Evolutionary conservation across 2,888 invertebrate genomes (phyloP), one percentile per base, ranked within the genome.

Genomic region (Drosophila setosimentum): DNA sequence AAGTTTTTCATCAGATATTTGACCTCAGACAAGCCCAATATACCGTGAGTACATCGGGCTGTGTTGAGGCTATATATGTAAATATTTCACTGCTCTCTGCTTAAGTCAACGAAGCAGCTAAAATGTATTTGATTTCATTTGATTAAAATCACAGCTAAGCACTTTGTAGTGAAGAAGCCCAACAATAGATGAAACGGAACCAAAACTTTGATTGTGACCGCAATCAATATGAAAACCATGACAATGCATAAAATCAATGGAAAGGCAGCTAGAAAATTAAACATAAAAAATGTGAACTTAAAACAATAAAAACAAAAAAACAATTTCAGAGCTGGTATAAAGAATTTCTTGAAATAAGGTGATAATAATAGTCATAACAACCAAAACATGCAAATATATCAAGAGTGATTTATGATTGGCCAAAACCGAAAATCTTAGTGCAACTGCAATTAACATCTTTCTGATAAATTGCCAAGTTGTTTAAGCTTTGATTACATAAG

Each of bases 211-310:
- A n/a, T 40, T 24, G 29, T 8, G 27, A 57, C 40, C 40, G 29
- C 40, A 53, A 29, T 54, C 64, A 35, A 53, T 55, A 49, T 58
- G 32, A 57, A 60, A 61, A 50, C 49, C 54, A 70, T 72, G 69
- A 70, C 78, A 77, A 68, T 68, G 69, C 74, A 74, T 67, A 70
- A 68, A 78, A 82, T 78, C 82, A 71, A 69, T 80, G 32, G 30
- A 54, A 65, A 71, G 54, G 50, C 65, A 61, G 32, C 50, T 63
- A 55, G 27, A 48, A 65, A 67, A 66, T 60, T 54, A 50, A 50
- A 53, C 51, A 24, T 57, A 33, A 58, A 78, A 64, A 62, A 49
- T 32, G 37, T 29, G 59, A 68, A 48, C 71, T 63, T 64, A 67
- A 67, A 42, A 45, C 35, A 67, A n/a, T n/a, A n/a, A n/a, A 60